These are phyloP conservation scores for Scaptomyza montana DNA, from an alignment of 1,140 invertebrate species.

Conservation along the genomic window DNA sequence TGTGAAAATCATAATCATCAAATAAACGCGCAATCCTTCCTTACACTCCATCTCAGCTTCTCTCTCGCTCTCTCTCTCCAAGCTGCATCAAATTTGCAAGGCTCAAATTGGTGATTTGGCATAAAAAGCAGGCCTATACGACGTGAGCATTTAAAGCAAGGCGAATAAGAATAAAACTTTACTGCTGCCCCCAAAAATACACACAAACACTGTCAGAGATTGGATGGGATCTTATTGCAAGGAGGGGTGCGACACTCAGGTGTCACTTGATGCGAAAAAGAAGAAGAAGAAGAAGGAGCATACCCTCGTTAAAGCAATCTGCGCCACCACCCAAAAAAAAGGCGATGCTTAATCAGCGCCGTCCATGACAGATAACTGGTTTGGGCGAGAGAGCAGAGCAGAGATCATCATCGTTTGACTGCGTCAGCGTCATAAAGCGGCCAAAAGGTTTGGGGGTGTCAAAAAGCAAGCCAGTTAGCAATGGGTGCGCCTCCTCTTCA, in stretches of 20 bases:
- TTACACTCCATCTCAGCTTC: no score
- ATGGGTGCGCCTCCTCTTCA: conserved; percentile 11
- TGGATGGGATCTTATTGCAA: neutral
- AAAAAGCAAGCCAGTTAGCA: neutral
- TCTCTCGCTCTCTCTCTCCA: neutral
- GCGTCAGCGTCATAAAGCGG: conserved; percentile 48
- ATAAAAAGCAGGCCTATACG: conserved; percentile 40
- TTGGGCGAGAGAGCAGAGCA: conserved; percentile 24
- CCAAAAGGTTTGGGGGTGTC: neutral
- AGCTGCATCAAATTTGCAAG: conserved; percentile 45
- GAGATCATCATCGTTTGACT: conserved; percentile 42
- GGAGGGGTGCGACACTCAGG: conserved; percentile 50
- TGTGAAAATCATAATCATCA: conserved; percentile 78
- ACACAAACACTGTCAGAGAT: neutral
- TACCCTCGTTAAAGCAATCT: conserved; percentile 49
- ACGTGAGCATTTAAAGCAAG: conserved; percentile 76
- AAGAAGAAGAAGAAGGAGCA: conserved; percentile 9
- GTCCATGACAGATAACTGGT: conserved; percentile 50
- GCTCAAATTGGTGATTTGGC: conserved; percentile 61
- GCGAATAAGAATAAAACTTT: conserved; percentile 78
- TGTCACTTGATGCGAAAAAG: conserved; percentile 53
- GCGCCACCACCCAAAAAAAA: conserved; percentile 12
- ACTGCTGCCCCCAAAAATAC: conserved; percentile 47
- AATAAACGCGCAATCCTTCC: conserved; percentile 60
- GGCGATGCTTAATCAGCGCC: conserved; percentile 49